A percentile compares a stretch with the other conserved stretches of the same genome.
Evolutionary conservation across 2,888 invertebrate genomes (phyloP).

Genomic region (Campaea margaritaria): DNA sequence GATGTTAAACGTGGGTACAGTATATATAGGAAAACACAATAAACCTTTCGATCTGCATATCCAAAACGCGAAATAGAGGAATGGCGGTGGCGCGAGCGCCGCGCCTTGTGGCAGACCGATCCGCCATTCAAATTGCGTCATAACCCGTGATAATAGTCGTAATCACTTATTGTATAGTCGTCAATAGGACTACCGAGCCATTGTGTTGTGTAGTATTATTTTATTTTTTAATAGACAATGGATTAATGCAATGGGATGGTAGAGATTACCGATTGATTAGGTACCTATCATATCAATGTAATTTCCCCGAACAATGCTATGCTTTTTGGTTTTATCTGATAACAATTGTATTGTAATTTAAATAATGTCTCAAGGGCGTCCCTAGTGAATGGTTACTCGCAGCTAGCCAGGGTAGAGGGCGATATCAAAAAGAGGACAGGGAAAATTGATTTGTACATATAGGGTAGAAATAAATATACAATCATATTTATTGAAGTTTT

Average conservation of each 20-base stretch:
- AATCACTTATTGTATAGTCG: slow-evolving; percentile 35
- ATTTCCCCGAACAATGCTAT: not conserved
- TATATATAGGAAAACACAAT: not conserved
- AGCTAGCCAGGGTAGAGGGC: no score
- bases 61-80: slow-evolving; percentile 18
- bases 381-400: no score
- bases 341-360: not conserved
- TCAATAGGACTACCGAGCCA: slow-evolving; percentile 21
- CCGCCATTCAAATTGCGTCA: slow-evolving; percentile 36
- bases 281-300: not conserved
- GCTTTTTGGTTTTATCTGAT: slow-evolving; percentile 6
- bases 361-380: no score
- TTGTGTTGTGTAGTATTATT: slow-evolving; percentile 19
- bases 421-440: no score
- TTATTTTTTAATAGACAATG: slow-evolving; percentile 20
- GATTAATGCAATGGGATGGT: slow-evolving; percentile 1
- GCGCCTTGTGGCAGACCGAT: slow-evolving; percentile 27
- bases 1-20: no score
- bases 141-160: slow-evolving; percentile 29
- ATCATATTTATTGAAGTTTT: no score
- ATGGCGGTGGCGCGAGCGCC: slow-evolving; percentile 15
- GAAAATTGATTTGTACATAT: no score
- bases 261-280: not conserved
- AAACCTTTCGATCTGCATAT: slow-evolving; percentile 6
- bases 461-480: no score